phyloP scores from a whole-genome alignment of 2,113 vertebrate species.

The Illadopsis cleaveri region DNA sequence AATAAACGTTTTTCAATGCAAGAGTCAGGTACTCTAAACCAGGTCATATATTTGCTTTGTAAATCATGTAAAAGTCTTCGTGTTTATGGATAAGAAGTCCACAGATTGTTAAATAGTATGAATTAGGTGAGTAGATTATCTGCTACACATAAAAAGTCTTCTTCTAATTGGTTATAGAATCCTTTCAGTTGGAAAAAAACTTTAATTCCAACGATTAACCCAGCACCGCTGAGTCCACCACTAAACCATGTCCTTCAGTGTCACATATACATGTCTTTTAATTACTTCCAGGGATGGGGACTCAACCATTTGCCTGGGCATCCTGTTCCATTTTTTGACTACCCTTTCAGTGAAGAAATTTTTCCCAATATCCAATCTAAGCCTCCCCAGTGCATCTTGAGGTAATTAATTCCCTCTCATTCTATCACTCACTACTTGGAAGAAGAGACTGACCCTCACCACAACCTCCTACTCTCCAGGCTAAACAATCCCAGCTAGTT shows the following conservation, averaged over 20 bases:
- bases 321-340: not conserved
- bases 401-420: not conserved
- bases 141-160: not conserved
- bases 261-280: not conserved
- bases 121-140: slow-evolving; percentile 3
- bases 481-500: not conserved
- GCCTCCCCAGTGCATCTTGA: not conserved
- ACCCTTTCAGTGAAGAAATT: not conserved
- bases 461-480: not conserved
- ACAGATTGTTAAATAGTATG: not conserved
- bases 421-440: not conserved
- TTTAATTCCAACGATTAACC: accelerated
- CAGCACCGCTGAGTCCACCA: too few species aligned
- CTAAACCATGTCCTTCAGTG: not conserved
- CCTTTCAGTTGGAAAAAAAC: not conserved
- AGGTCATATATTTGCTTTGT: slow-evolving; percentile 8
- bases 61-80: slow-evolving; percentile 18
- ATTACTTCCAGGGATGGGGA: not conserved
- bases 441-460: not conserved
- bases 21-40: slow-evolving; percentile 1
- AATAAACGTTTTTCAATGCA: slow-evolving; percentile 56
- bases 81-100: slow-evolving; percentile 51
- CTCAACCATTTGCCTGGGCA: not conserved
- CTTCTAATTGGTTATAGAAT: not conserved
- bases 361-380: not conserved